Base-by-base conservation (phyloP, 2,888 invertebrate species). In the Gymnocheta viridis region DNA sequence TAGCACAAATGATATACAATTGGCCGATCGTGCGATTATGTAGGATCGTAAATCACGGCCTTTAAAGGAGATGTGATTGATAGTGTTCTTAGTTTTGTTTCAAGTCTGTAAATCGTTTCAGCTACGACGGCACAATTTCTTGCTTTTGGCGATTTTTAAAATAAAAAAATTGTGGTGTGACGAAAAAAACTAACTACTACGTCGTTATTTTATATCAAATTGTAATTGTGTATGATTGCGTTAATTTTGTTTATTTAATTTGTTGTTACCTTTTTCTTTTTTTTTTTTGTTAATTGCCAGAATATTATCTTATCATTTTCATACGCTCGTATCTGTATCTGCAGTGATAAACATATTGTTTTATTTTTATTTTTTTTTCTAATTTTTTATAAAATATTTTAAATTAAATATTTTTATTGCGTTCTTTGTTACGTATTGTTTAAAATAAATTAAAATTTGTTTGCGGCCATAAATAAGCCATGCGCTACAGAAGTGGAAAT, bases 241-340 rank as follows among this genome's bases (percentile, higher is more conserved):
- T 29, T 44, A 54, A 32, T 14, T 44, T 44, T 35, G 32, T 47
- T 76, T 58, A 7, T 12, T 62, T 44, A 54, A 62, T 60, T 27
- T 35, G 14, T 27, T 54, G 24, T 56, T n/a, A n/a, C n/a, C n/a
- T n/a, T n/a, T n/a, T n/a, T n/a, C n/a, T n/a, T n/a, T n/a, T n/a
- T n/a, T 81, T 32, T 67, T 7, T 60, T 41, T 17, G 24, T 35
- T 74, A 22, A 35, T n/a, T 54, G 72, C 56, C 38, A 44, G 35
- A 49, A 70, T 66, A 32, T 70, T 74, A 78, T 82, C 82, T 82
- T 78, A 82, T 79, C 79, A 70, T 58, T 35, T n/a, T 49, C 24
- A 58, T 56, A 17, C 32, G 51, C 49, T 19, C 38, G 9, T 67
- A 67, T 67, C 56, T 77, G 19, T 10, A 62, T 19, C n/a, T 32